Conservation (phyloP, 2,797 vertebrate genomes). For the Limosa lapponica region DNA sequence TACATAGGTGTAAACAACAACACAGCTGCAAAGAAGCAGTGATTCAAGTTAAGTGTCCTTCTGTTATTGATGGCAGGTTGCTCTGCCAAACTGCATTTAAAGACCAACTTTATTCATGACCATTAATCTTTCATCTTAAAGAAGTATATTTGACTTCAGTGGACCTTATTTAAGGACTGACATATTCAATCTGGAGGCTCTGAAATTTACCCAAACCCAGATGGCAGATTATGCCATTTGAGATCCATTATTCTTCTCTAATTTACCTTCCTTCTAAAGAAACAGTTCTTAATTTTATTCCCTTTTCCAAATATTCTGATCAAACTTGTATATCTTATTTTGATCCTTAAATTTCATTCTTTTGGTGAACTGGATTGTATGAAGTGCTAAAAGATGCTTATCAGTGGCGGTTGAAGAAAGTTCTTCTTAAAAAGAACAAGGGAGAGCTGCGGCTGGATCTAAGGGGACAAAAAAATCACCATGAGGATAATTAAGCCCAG, state of each 20-base stretch:
- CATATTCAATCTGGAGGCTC: background rate
- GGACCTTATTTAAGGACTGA: background rate
- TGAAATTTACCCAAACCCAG: background rate
- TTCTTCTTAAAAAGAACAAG: background rate
- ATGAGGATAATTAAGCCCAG: background rate
- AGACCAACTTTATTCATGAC: background rate
- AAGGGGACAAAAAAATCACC: fast-evolving
- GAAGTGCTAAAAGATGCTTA: background rate
- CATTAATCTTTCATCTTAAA: background rate
- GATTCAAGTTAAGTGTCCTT: background rate
- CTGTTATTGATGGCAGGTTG: background rate
- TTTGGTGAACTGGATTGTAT: background rate
- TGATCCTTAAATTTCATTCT: background rate
- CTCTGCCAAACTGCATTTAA: background rate
- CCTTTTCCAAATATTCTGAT: background rate
- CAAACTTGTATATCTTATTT: background rate
- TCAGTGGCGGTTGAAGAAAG: background rate
- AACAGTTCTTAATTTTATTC: background rate
- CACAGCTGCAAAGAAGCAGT: background rate
- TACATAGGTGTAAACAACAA: background rate
- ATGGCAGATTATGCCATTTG: fast-evolving
- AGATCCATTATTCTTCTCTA: background rate
- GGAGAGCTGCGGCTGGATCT: background rate
- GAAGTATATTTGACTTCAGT: background rate
- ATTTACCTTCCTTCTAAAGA: background rate